Evolutionary conservation across 1,140 invertebrate genomes (phyloP).

Genomic region (Eupristina koningsbergeri): DNA sequence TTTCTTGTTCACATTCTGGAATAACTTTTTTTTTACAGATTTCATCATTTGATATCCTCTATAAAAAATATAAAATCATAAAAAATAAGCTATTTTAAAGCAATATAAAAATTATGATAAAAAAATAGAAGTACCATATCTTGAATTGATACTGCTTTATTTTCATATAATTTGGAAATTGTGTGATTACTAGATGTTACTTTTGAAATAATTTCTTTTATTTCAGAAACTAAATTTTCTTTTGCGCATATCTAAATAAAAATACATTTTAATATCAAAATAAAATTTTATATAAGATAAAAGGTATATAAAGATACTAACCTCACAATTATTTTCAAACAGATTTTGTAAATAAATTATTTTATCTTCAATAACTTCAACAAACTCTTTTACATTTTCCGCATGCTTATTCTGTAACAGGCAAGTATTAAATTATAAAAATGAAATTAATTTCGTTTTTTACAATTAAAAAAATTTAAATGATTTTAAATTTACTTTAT

Average conservation of each 20-base stretch:
- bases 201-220: conserved; percentile 52
- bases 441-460: neutral
- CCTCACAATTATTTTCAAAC: conserved; percentile 43
- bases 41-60: conserved; percentile 38
- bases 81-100: neutral
- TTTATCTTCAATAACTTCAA: conserved; percentile 47
- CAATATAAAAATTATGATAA: neutral
- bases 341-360: conserved; percentile 41
- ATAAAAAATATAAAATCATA: conserved; percentile 11
- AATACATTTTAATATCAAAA: neutral
- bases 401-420: conserved; percentile 42
- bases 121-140: conserved; percentile 46
- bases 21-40: conserved; percentile 30
- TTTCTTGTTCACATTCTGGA: conserved; percentile 46
- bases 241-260: conserved; percentile 39
- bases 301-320: conserved; percentile 29
- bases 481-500: conserved; percentile 8
- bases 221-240: conserved; percentile 35
- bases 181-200: conserved; percentile 55
- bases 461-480: neutral
- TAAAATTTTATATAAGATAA: neutral
- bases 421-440: neutral
- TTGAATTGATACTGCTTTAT: conserved; percentile 56
- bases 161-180: conserved; percentile 57
- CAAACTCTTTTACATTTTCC: conserved; percentile 31